Evolutionary conservation across 2,888 invertebrate genomes (phyloP).

Genomic region (Leucophenga montana): DNA sequence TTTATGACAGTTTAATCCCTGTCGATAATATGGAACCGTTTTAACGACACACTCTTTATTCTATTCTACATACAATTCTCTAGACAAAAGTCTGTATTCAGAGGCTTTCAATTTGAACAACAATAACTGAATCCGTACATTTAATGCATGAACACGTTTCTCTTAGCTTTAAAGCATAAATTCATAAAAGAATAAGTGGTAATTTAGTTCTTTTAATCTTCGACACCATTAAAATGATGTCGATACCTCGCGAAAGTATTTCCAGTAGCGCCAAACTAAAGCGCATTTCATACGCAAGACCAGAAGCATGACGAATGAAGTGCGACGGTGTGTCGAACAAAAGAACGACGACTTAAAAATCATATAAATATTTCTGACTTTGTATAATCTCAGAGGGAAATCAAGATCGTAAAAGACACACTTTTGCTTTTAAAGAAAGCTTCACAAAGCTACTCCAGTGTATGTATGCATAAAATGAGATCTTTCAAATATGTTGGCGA

Average conservation of each 20-base stretch:
- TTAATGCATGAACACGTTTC: background rate
- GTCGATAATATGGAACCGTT: too few relatives aligned
- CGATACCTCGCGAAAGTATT: background rate
- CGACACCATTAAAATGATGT: background rate
- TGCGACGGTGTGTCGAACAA: conserved; percentile 40
- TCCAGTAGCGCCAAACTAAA: conserved; percentile 1
- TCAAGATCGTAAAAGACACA: conserved; percentile 60
- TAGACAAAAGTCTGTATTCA: background rate
- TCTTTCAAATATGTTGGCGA: conserved; percentile 33
- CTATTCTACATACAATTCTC: too few relatives aligned
- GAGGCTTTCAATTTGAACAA: background rate
- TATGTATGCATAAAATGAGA: conserved; percentile 22
- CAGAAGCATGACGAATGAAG: conserved; percentile 61
- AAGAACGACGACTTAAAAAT: conserved; percentile 10
- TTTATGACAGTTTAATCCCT: too few relatives aligned
- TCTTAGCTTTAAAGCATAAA: too few relatives aligned
- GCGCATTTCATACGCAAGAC: conserved; percentile 42
- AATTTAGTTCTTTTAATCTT: background rate
- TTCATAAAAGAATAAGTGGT: background rate
- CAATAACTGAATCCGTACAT: too few relatives aligned
- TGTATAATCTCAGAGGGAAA: conserved; percentile 50
- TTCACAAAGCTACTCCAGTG: conserved; percentile 8
- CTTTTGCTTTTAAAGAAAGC: conserved; percentile 50
- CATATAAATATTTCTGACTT: conserved; percentile 31
- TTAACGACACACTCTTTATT: too few relatives aligned